phyloP scores from a whole-genome alignment of 2,113 vertebrate genomes.

The Rhea americana region DNA sequence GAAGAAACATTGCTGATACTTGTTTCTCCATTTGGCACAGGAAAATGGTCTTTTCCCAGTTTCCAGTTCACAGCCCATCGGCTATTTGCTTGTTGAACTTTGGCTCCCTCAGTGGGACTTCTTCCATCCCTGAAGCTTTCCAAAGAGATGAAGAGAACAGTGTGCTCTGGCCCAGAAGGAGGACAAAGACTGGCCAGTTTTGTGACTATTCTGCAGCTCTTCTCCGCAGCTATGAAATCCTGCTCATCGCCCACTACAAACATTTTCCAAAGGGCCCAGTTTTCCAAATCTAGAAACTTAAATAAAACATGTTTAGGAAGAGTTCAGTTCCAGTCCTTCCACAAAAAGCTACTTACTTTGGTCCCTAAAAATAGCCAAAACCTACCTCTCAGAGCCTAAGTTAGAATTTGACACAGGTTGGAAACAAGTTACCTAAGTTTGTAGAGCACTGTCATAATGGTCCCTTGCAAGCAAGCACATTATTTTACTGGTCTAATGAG shows the following conservation, averaged over 20 bases:
- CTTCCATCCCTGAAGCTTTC: background rate
- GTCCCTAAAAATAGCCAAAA: background rate
- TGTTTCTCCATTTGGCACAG: background rate
- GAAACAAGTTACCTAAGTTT: background rate
- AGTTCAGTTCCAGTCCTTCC: background rate
- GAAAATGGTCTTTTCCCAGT: background rate
- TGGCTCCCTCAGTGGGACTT: background rate
- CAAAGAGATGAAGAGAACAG: background rate
- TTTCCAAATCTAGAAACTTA: background rate
- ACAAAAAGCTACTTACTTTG: rapidly evolving
- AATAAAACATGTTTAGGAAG: background rate
- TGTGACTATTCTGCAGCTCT: background rate
- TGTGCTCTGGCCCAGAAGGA: background rate
- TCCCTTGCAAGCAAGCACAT: background rate
- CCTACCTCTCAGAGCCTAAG: background rate
- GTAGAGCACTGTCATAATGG: background rate
- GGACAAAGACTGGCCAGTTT: background rate
- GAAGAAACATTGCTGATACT: background rate
- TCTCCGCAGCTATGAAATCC: slow-evolving; percentile 7
- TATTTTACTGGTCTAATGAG: background rate
- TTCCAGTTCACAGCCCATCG: background rate
- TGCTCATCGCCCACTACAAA: background rate
- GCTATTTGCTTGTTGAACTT: background rate
- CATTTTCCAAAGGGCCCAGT: background rate
- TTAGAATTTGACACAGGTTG: background rate